Conservation (phyloP, 1,140 invertebrate genomes). For the Drosophila biarmipes region DNA sequence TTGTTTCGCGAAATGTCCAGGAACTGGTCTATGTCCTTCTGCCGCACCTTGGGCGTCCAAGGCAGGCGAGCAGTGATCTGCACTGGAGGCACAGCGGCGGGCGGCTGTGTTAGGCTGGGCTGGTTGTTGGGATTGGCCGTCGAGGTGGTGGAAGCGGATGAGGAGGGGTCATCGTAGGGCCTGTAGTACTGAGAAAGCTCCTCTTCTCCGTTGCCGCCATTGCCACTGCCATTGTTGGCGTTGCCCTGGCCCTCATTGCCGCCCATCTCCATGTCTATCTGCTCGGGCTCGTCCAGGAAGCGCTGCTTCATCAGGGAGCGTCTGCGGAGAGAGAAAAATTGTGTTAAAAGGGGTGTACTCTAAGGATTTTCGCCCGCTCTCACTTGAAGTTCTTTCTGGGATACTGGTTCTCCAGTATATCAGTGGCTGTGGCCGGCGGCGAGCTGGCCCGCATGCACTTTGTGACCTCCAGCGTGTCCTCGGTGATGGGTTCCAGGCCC, state of each 20-base stretch:
- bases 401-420: constrained; percentile 95
- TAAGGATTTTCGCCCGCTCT: not conserved
- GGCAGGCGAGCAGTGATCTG: constrained; percentile 88
- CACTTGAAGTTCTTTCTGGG: constrained; percentile 88
- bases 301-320: constrained; percentile 91
- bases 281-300: constrained; percentile 94
- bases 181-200: constrained; percentile 85
- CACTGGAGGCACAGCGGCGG: constrained; percentile 60
- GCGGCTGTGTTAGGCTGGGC: constrained; percentile 55
- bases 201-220: constrained; percentile 82
- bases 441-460: constrained; percentile 97
- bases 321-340: constrained; percentile 18
- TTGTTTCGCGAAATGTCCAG: constrained; percentile 96
- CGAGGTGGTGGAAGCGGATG: constrained; percentile 59
- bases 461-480: constrained; percentile 97
- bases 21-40: constrained; percentile 96
- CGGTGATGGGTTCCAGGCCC: constrained; percentile 90
- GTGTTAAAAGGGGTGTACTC: too few species aligned
- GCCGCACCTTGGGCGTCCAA: constrained; percentile 98
- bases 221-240: constrained; percentile 57
- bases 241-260: constrained; percentile 70
- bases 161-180: constrained; percentile 85
- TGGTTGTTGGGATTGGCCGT: constrained; percentile 82
- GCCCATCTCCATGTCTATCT: constrained; percentile 88
- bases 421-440: constrained; percentile 96